Percentiles rank a stretch among this genome's conserved stretches.
phyloP scores from a whole-genome alignment of 2,797 vertebrate genomes.

The Gephyroberyx darwinii region DNA sequence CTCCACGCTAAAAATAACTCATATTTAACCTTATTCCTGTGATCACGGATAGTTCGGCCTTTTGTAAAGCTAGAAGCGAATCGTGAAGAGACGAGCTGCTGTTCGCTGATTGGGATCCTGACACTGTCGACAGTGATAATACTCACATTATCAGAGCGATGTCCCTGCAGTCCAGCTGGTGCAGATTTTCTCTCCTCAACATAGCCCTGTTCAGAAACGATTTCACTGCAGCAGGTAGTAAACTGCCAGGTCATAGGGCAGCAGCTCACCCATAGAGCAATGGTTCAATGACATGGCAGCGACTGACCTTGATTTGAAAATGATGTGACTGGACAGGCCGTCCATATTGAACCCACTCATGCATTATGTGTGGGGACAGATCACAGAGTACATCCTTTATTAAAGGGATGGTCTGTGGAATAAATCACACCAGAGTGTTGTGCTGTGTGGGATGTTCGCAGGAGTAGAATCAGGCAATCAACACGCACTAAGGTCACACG shows the following conservation, averaged over 20 bases:
- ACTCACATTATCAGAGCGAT: no score
- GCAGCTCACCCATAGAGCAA: constrained; percentile 21
- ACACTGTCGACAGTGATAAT: no score
- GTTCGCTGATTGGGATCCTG: no score
- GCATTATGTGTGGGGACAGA: constrained; percentile 22
- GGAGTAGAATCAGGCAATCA: neutral
- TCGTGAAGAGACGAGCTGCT: no score
- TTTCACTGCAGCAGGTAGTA: neutral
- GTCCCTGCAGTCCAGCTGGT: no score
- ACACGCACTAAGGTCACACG: constrained; percentile 1
- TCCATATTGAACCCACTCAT: neutral
- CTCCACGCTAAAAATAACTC: neutral
- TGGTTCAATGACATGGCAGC: constrained; percentile 22
- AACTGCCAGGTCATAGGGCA: neutral
- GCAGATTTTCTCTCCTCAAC: neutral
- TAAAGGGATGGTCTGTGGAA: neutral
- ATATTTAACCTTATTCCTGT: neutral
- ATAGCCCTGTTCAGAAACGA: neutral
- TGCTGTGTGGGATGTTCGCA: neutral
- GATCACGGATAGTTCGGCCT: neutral
- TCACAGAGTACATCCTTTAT: neutral
- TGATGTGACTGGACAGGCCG: constrained; percentile 26
- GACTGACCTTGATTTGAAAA: constrained; percentile 40
- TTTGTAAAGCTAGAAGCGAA: no score
- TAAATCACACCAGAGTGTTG: neutral